Percentiles rank a stretch among this genome's conserved stretches.
phyloP scores from a whole-genome alignment of 2,113 vertebrate genomes.

The Apodemus speciosus region DNA sequence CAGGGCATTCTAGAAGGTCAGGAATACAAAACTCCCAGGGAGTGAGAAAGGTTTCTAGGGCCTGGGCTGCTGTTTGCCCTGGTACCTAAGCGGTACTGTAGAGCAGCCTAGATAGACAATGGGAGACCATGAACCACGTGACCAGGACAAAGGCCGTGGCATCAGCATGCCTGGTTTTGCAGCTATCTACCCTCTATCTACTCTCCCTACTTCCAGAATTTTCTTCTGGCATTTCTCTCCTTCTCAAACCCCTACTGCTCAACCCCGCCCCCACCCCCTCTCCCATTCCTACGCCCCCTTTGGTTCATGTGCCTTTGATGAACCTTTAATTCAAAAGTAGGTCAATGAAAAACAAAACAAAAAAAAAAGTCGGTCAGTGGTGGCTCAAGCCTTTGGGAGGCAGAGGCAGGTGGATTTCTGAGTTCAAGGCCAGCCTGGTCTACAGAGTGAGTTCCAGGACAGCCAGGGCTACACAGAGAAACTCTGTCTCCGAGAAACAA shows the following conservation, averaged over 20 bases:
- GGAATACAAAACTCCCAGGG: not conserved
- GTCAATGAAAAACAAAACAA: too few relatives aligned
- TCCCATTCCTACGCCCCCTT: not conserved
- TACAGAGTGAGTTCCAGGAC: too few relatives aligned
- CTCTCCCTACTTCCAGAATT: not conserved
- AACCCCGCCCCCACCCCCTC: accelerated
- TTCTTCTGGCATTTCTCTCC: not conserved
- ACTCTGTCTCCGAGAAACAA: too few relatives aligned
- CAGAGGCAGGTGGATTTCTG: too few relatives aligned
- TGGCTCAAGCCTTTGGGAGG: too few relatives aligned
- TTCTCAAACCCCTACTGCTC: not conserved
- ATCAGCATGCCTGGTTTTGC: accelerated
- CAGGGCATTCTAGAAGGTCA: not conserved
- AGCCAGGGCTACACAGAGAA: too few relatives aligned
- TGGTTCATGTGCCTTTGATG: not conserved
- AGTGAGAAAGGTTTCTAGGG: not conserved
- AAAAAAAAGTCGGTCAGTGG: too few relatives aligned
- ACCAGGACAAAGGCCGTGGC: not conserved
- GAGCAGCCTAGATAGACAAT: not conserved
- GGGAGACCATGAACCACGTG: not conserved
- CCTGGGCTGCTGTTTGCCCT: not conserved
- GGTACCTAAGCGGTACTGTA: not conserved
- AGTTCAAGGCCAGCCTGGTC: too few relatives aligned
- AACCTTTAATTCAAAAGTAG: not conserved
- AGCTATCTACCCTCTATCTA: not conserved